phyloP scores from a whole-genome alignment of 2,113 vertebrate species.

The Mesitornis unicolor region DNA sequence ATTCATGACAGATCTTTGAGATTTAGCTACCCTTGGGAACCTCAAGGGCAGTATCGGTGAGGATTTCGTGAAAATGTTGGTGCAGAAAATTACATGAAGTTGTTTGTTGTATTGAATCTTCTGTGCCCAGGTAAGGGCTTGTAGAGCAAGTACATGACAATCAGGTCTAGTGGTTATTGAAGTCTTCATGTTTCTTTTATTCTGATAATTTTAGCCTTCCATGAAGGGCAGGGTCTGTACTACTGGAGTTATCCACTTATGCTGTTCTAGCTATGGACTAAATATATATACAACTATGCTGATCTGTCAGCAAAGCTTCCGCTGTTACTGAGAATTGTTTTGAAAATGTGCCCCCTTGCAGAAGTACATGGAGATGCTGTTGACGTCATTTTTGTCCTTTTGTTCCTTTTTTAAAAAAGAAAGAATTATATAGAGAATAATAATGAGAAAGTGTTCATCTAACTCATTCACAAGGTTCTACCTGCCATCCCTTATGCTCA shows the following conservation, averaged over 20 bases:
- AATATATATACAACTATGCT: background rate
- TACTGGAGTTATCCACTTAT: background rate
- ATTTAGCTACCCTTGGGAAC: background rate
- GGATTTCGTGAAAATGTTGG: background rate
- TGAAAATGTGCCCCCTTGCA: background rate
- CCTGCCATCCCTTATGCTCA: conserved; percentile 60
- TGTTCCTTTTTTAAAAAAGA: background rate
- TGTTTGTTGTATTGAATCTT: background rate
- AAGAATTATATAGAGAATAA: conserved; percentile 22
- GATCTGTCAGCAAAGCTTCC: background rate
- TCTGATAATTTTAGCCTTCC: background rate
- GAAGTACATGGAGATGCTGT: background rate
- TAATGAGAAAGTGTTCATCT: conserved; percentile 43
- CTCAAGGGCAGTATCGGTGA: background rate
- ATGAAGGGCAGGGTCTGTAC: background rate
- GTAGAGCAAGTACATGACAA: background rate
- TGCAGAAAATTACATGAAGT: background rate
- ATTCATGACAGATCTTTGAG: background rate
- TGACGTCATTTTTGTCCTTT: conserved; percentile 16
- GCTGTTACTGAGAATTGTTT: background rate
- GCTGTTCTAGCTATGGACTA: background rate
- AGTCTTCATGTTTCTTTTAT: background rate
- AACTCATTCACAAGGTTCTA: conserved; percentile 63
- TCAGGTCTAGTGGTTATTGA: background rate
- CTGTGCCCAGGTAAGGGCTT: background rate